Conservation (phyloP, 2,797 vertebrate species). For the Anableps anableps region DNA sequence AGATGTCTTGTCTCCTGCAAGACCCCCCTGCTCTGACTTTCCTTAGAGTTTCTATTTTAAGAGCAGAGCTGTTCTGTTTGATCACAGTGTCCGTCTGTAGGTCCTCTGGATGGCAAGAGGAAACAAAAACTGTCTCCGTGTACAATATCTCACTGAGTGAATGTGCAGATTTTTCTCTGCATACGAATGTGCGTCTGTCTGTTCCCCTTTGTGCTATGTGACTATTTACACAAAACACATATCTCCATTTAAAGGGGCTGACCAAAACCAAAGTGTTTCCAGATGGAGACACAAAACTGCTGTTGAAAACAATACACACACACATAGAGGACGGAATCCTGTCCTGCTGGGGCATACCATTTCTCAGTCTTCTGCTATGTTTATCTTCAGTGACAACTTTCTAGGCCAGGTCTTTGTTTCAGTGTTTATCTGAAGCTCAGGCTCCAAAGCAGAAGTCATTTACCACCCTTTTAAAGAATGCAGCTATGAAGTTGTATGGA, state of each 20-base stretch:
- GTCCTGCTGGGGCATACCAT: constrained; percentile 52
- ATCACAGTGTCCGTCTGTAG: constrained; percentile 53
- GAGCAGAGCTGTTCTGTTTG: constrained; percentile 43
- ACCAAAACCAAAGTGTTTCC: constrained; percentile 66
- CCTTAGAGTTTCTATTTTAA: constrained; percentile 67
- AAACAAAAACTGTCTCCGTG: constrained; percentile 59
- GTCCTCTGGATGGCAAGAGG: constrained; percentile 52
- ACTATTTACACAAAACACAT: constrained; percentile 64
- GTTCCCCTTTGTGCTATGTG: constrained; percentile 46
- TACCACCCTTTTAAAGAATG: constrained; percentile 64
- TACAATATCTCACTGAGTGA: constrained; percentile 16
- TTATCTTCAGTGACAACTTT: constrained; percentile 75
- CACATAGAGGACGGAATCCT: constrained; percentile 19
- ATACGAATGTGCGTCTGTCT: constrained; percentile 1
- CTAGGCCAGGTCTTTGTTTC: constrained; percentile 73
- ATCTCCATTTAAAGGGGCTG: constrained; percentile 43
- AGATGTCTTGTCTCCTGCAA: constrained; percentile 46
- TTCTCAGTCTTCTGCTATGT: constrained; percentile 64
- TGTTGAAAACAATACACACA: constrained; percentile 44
- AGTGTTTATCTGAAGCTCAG: constrained; percentile 75
- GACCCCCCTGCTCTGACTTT: constrained; percentile 35
- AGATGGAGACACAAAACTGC: constrained; percentile 70
- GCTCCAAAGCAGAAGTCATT: constrained; percentile 58
- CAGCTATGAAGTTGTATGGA: constrained; percentile 40
- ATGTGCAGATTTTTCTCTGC: constrained; percentile 7